Percentiles rank a stretch among this genome's conserved stretches.
Conservation (phyloP, 2,888 invertebrate genomes). For the Latrodectus hesperus region DNA sequence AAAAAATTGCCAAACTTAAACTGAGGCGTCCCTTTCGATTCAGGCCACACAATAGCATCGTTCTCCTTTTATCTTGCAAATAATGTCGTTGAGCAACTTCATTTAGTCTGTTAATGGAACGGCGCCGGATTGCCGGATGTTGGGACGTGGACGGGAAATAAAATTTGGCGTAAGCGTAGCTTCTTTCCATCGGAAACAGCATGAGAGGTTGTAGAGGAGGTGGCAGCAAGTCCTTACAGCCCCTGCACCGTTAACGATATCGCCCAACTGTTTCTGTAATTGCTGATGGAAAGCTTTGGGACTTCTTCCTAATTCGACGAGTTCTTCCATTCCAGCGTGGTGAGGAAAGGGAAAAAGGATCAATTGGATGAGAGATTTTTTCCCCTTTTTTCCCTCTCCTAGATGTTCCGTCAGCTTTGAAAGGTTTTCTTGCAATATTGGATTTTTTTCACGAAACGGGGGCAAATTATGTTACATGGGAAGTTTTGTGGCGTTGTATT, state of each 20-base stretch:
- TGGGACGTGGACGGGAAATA: slow-evolving; percentile 43
- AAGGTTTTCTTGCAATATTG: background rate
- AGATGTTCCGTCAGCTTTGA: background rate
- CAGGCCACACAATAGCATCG: background rate
- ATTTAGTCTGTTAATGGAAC: slow-evolving; percentile 47
- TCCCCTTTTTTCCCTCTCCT: slow-evolving; percentile 1
- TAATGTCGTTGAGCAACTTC: slow-evolving; percentile 39
- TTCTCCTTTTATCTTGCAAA: slow-evolving; percentile 32
- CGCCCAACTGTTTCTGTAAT: slow-evolving; percentile 13
- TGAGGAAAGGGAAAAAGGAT: background rate
- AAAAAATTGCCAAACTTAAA: background rate
- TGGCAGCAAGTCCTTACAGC: background rate
- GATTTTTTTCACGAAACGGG: background rate
- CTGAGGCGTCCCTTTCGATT: no score
- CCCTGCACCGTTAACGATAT: slow-evolving; percentile 10
- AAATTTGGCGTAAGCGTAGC: slow-evolving; percentile 33
- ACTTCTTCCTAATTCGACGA: slow-evolving; percentile 1
- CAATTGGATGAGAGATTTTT: slow-evolving; percentile 7
- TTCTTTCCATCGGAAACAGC: slow-evolving; percentile 15
- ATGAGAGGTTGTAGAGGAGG: background rate
- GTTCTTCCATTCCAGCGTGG: background rate
- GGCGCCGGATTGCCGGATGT: slow-evolving; percentile 30
- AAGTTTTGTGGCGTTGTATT: no score
- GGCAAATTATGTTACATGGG: no score
- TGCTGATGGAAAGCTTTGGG: slow-evolving; percentile 22